Base-by-base conservation (phyloP, 2,797 vertebrate genomes). In the Hipposideros larvatus region DNA sequence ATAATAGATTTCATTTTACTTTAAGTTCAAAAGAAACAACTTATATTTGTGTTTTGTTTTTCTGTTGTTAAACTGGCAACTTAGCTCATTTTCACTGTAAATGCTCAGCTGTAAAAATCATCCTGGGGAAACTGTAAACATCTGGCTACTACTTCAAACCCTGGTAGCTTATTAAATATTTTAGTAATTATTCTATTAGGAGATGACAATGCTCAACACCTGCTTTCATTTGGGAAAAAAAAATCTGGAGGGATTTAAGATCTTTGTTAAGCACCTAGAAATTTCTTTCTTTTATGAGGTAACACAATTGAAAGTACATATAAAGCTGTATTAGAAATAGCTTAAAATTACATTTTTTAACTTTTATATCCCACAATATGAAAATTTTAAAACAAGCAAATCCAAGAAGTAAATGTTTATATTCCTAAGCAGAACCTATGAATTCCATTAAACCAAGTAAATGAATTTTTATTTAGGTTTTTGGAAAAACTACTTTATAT, bases 51-150 rank as follows among this genome's bases (percentile, higher is more conserved):
- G 21, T 68, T 95, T 88, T 66, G 31, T 18, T 70, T 95, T 82
- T 61, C 94, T 90, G 24, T 55, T 55, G 57, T 90, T 87, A 70
- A 92, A 61, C 37, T 96, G 86, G 82, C 37, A 98, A 96, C 41
- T 91, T 83, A 82, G 75, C 51, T 96, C 22, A 87, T 94, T 96
- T 91, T 75, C 71, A 93, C 68, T 66, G 43, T 89, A 93, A 97
- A 95, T 89, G 82, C 78, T 97, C 73, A 97, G 93, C 66, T 96
- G 61, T 87, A 93, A 96, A 97, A 97, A 85, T 96, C 95, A 97
- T 96, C 96, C 93, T 90, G 91, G 97, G 96, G 87, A 96, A 97
- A 97, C 53, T 96, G 87, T 94, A 96, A 97, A 97, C 86, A 96
- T 94, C 94, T 97, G 88, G 94, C 37, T 74, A 98, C 68, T 68